Conservation (phyloP, 2,888 invertebrate species). For the Eledona agricola region DNA sequence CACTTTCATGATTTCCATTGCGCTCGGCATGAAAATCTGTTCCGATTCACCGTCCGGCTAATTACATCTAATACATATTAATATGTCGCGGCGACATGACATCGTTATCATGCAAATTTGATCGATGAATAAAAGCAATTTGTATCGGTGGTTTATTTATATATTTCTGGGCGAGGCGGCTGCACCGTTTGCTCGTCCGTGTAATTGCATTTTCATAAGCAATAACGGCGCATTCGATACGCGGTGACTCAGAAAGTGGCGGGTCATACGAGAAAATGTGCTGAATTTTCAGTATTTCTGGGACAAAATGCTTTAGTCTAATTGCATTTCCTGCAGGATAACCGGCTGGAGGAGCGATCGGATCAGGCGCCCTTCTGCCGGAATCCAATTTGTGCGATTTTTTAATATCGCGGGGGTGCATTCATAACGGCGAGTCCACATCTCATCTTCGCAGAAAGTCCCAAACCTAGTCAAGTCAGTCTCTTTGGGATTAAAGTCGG, state of each 20-base stretch:
- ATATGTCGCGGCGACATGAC: constrained; percentile 34
- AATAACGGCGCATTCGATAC: constrained; percentile 28
- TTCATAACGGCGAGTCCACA: constrained; percentile 12
- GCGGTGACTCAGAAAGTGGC: constrained; percentile 21
- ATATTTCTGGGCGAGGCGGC: constrained; percentile 32
- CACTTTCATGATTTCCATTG: constrained; percentile 14
- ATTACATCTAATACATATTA: constrained; percentile 45
- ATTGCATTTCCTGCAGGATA: constrained; percentile 15
- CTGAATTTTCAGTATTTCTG: no score
- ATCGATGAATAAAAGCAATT: constrained; percentile 46
- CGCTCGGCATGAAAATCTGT: constrained; percentile 5
- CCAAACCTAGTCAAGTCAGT: constrained; percentile 30
- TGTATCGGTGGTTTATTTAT: constrained; percentile 48
- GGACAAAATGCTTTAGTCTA: no score
- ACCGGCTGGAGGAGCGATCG: constrained; percentile 6
- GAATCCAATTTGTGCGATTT: constrained; percentile 28
- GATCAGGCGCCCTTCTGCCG: constrained; percentile 12
- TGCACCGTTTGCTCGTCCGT: constrained; percentile 45
- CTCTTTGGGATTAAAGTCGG: constrained; percentile 24
- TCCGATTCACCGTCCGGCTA: constrained; percentile 15
- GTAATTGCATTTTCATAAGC: constrained; percentile 58
- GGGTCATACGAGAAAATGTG: constrained; percentile 1
- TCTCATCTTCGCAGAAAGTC: constrained; percentile 18
- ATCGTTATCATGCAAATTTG: constrained; percentile 41
- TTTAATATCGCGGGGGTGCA: constrained; percentile 29